Percentiles rank a stretch among this genome's conserved stretches.
phyloP scores from a whole-genome alignment of 2,797 vertebrate species.

The Diplodus puntazzo region DNA sequence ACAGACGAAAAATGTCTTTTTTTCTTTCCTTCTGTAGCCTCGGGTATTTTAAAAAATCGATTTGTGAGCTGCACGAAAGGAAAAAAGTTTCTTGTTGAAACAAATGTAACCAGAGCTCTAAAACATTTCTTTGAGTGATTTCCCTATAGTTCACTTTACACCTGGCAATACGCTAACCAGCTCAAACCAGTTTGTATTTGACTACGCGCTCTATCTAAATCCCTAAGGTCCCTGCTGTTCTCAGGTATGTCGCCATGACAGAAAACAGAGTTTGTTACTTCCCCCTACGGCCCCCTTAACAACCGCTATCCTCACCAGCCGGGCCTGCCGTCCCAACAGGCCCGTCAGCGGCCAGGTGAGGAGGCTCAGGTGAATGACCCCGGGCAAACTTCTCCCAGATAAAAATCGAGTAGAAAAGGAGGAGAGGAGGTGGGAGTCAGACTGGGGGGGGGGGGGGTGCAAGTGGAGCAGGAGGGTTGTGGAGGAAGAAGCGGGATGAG shows the following conservation, averaged over 20 bases:
- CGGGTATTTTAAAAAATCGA: slow-evolving; percentile 27
- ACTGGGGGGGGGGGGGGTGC: background rate
- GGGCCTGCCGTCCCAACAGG: slow-evolving; percentile 42
- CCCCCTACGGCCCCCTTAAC: slow-evolving; percentile 52
- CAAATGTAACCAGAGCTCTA: slow-evolving; percentile 41
- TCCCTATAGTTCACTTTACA: slow-evolving; percentile 33
- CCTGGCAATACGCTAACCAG: slow-evolving; percentile 34
- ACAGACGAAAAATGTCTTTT: background rate
- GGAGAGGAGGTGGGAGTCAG: slow-evolving; percentile 19
- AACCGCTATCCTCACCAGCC: slow-evolving; percentile 61
- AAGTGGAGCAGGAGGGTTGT: slow-evolving; percentile 10
- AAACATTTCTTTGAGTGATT: slow-evolving; percentile 28
- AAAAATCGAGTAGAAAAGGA: slow-evolving; percentile 30
- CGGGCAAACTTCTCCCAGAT: slow-evolving; percentile 71
- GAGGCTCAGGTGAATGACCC: slow-evolving; percentile 83
- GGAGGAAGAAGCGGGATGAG: slow-evolving; percentile 14
- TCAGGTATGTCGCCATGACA: slow-evolving; percentile 64
- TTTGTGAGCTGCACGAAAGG: slow-evolving; percentile 8
- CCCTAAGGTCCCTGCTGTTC: slow-evolving; percentile 46
- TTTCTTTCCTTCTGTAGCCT: slow-evolving; percentile 16
- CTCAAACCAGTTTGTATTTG: slow-evolving; percentile 45
- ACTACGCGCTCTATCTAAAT: slow-evolving; percentile 33
- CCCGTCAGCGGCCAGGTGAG: slow-evolving; percentile 75
- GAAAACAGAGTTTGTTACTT: slow-evolving; percentile 59
- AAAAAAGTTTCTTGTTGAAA: slow-evolving; percentile 30